Percentiles rank a stretch among this genome's conserved stretches.
Evolutionary conservation across 1,140 invertebrate species (phyloP).

Genomic region (Drosophila burlai): DNA sequence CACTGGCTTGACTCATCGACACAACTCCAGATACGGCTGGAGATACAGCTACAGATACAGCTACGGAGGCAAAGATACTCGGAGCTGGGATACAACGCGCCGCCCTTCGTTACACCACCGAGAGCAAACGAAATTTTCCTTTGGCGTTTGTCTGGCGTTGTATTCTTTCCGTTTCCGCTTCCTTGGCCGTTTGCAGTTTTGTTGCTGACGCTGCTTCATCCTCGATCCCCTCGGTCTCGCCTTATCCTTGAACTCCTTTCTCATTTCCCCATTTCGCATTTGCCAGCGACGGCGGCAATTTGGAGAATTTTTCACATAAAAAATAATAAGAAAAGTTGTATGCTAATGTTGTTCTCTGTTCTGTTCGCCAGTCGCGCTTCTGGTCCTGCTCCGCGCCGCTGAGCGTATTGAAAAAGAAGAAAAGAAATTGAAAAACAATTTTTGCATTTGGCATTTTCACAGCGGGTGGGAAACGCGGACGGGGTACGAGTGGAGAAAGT

Average conservation of each 20-base stretch:
- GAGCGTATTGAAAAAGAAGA: constrained; percentile 69
- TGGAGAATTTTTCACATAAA: constrained; percentile 80
- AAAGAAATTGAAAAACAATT: constrained; percentile 83
- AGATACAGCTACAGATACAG: constrained; percentile 3
- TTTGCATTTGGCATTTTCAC: constrained; percentile 77
- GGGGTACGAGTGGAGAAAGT: constrained; percentile 28
- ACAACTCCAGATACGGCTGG: constrained; percentile 6
- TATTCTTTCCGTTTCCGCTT: constrained; percentile 83
- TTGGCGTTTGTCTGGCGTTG: constrained; percentile 79
- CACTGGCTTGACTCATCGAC: constrained; percentile 61
- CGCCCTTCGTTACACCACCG: constrained; percentile 36
- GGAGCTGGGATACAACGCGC: constrained; percentile 25
- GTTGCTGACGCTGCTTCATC: constrained; percentile 51
- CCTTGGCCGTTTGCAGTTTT: constrained; percentile 78
- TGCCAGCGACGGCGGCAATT: constrained; percentile 49
- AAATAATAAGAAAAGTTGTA: constrained; percentile 84
- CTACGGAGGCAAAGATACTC: constrained; percentile 30
- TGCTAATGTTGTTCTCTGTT: constrained; percentile 71
- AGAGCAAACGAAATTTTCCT: constrained; percentile 46
- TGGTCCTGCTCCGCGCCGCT: constrained; percentile 20
- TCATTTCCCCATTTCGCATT: constrained; percentile 42
- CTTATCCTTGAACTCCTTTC: constrained; percentile 15
- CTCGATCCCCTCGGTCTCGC: constrained; percentile 7
- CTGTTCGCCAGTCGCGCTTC: constrained; percentile 14
- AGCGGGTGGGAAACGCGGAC: constrained; percentile 28